Percentiles rank a stretch among this genome's conserved stretches.
These are phyloP conservation scores for Atlantisia rogersi DNA, from an alignment of 2,113 vertebrate species.

Conservation along the genomic window DNA sequence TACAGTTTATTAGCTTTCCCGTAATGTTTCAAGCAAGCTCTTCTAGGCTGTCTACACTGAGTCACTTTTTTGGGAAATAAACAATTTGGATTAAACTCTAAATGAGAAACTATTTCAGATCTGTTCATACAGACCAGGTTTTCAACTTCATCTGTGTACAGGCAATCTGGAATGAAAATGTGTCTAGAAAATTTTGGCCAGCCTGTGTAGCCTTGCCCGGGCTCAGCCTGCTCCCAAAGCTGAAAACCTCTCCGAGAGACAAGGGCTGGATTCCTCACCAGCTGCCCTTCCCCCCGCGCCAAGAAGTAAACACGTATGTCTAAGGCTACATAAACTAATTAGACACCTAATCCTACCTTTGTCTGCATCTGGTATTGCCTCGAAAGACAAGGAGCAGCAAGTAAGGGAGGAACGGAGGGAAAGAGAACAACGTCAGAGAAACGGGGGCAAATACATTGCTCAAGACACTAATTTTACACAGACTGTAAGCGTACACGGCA, in stretches of 20 bases:
- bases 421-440: neutral
- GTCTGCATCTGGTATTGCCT: constrained; percentile 4
- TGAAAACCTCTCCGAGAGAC: neutral
- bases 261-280: neutral
- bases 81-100: constrained; percentile 1
- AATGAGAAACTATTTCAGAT: constrained; percentile 24
- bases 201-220: neutral
- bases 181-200: neutral
- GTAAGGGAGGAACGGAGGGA: neutral
- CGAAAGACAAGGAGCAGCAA: neutral
- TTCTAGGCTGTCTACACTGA: constrained; percentile 3
- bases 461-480: neutral
- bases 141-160: neutral
- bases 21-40: neutral
- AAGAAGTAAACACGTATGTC: constrained; percentile 9
- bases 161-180: neutral
- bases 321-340: constrained; percentile 56
- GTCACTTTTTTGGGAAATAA: constrained; percentile 31
- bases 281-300: neutral
- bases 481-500: neutral
- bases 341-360: constrained; percentile 60
- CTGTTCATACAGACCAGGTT: neutral
- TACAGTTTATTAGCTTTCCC: neutral
- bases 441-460: neutral
- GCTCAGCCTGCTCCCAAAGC: neutral